phyloP scores from a whole-genome alignment of 2,888 invertebrate species.

The Stenichneumon culpator region DNA sequence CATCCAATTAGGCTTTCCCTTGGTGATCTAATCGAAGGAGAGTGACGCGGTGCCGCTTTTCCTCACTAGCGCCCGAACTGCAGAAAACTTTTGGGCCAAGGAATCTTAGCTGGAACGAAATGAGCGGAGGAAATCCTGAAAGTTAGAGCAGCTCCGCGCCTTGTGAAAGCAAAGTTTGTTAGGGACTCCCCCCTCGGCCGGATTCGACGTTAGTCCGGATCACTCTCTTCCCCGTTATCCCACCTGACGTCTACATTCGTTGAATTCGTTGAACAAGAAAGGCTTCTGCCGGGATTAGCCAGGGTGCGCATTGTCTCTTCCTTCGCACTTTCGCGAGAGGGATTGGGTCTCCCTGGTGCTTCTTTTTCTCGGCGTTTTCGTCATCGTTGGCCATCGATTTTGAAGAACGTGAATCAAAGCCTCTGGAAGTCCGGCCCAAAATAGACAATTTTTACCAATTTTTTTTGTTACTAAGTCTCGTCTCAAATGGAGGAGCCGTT shows the following conservation, averaged over 20 bases:
- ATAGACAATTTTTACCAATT: too few species aligned
- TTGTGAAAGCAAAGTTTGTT: constrained; percentile 15
- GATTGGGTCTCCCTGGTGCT: background rate
- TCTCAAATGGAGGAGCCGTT: too few species aligned
- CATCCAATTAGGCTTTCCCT: constrained; percentile 46
- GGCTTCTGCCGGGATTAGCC: constrained; percentile 36
- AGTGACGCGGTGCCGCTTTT: constrained; percentile 19
- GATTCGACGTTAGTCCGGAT: constrained; percentile 20
- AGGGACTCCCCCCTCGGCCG: background rate
- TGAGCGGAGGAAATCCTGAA: constrained; percentile 21
- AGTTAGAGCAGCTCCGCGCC: constrained; percentile 8
- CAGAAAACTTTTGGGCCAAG: constrained; percentile 15
- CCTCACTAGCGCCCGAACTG: background rate
- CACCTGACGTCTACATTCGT: constrained; percentile 60
- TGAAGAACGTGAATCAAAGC: too few species aligned
- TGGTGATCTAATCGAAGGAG: constrained; percentile 42
- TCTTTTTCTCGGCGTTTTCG: background rate
- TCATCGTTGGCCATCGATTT: constrained; percentile 17
- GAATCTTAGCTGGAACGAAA: constrained; percentile 22
- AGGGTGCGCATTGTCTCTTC: constrained; percentile 35
- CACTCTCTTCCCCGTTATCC: constrained; percentile 25
- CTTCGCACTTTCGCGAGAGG: constrained; percentile 11
- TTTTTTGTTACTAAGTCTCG: too few species aligned
- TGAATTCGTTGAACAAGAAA: constrained; percentile 56
- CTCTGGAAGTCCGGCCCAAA: too few species aligned